These are phyloP conservation scores for Apotomis turbidana DNA, from an alignment of 2,888 invertebrate genomes.

Conservation along the genomic window DNA sequence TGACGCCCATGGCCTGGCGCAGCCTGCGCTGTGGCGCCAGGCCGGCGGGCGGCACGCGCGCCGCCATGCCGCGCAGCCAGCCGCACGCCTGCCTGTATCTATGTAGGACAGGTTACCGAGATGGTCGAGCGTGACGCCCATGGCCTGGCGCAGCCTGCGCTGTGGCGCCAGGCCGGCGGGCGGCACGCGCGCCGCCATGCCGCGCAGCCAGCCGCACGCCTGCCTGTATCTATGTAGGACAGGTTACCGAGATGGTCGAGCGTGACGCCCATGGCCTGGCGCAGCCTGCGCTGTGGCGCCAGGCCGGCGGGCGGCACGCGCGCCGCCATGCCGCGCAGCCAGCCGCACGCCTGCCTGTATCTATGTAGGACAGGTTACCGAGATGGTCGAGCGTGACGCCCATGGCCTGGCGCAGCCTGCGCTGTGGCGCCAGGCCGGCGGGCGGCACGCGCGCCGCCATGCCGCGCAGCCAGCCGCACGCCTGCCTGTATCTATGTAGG, in stretches of 20 bases:
- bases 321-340: slow-evolving; percentile 90
- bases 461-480: slow-evolving; percentile 89
- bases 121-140: slow-evolving; percentile 87
- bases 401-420: slow-evolving; percentile 88
- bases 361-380: background rate
- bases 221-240: too few relatives aligned
- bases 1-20: slow-evolving; percentile 90
- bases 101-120: slow-evolving; percentile 46
- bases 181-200: slow-evolving; percentile 86
- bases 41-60: slow-evolving; percentile 88
- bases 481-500: slow-evolving; percentile 62
- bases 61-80: slow-evolving; percentile 90
- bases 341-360: slow-evolving; percentile 84
- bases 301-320: slow-evolving; percentile 89
- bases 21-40: slow-evolving; percentile 87
- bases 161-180: too few relatives aligned
- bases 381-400: slow-evolving; percentile 86
- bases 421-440: slow-evolving; percentile 86
- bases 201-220: slow-evolving; percentile 58
- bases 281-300: slow-evolving; percentile 86
- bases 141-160: slow-evolving; percentile 82
- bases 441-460: slow-evolving; percentile 91
- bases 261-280: slow-evolving; percentile 91
- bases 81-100: slow-evolving; percentile 83
- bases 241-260: slow-evolving; percentile 66